These are phyloP conservation scores for Nyctereutes procyonoides DNA, from an alignment of 2,113 vertebrate genomes.

Conservation along the genomic window DNA sequence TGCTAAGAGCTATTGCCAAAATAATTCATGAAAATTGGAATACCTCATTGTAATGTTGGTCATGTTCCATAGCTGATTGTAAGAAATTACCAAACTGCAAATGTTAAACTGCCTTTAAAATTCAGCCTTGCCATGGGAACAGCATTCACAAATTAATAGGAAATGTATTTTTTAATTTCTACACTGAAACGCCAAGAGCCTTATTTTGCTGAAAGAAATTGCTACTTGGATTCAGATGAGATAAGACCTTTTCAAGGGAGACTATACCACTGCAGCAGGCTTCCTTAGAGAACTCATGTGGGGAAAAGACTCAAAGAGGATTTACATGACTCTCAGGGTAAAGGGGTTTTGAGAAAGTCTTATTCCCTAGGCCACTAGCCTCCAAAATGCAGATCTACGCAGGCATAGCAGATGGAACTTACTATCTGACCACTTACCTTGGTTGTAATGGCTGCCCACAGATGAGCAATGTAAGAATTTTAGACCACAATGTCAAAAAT, in stretches of 20 bases:
- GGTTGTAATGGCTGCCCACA: background rate
- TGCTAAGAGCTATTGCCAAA: background rate
- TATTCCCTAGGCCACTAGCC: background rate
- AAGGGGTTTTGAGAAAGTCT: background rate
- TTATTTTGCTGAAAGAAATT: constrained; percentile 38
- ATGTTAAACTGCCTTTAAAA: background rate
- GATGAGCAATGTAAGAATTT: background rate
- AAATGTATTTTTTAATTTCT: background rate
- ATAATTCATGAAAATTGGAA: background rate
- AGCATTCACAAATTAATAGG: constrained; percentile 16
- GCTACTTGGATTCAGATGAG: constrained; percentile 25
- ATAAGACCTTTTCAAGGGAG: background rate
- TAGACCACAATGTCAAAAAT: background rate
- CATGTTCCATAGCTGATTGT: background rate
- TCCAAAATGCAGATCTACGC: background rate
- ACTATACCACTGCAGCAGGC: background rate
- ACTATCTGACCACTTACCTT: background rate
- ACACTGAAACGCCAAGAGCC: background rate
- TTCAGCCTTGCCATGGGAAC: background rate
- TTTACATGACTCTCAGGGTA: background rate
- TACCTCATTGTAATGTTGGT: background rate
- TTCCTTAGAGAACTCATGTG: background rate
- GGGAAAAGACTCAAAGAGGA: background rate
- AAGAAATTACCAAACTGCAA: constrained; percentile 11
- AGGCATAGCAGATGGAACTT: background rate